These are phyloP conservation scores for Haemorhous mexicanus DNA, from an alignment of 2,113 vertebrate species.

Conservation along the genomic window DNA sequence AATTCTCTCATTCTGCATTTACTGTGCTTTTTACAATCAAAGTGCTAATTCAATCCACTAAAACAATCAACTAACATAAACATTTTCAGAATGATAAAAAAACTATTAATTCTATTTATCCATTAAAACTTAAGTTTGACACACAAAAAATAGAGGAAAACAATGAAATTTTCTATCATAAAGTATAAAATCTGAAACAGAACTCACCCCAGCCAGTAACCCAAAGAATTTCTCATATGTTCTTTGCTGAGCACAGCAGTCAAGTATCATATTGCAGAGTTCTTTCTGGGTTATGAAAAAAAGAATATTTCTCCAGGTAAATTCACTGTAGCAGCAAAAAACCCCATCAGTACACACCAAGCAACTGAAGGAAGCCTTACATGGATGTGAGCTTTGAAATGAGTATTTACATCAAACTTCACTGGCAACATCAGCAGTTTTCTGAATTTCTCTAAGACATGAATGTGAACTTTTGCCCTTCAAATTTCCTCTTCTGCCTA, in stretches of 20 bases:
- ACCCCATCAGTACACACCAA: fast-evolving
- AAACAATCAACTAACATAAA: background rate
- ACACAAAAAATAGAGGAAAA: background rate
- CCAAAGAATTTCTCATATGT: conserved; percentile 99
- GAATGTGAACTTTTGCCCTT: background rate
- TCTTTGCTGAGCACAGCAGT: conserved; percentile 98
- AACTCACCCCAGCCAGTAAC: conserved; percentile 93
- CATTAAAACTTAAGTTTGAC: background rate
- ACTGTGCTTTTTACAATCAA: background rate
- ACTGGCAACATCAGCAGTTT: background rate
- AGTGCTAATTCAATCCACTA: background rate
- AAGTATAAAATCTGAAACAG: background rate
- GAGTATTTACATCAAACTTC: background rate
- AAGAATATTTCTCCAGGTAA: conserved; percentile 16
- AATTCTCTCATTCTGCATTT: background rate
- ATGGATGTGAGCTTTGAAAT: background rate
- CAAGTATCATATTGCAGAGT: conserved; percentile 99
- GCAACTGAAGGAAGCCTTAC: background rate
- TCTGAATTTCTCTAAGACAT: background rate
- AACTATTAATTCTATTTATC: background rate
- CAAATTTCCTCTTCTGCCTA: background rate
- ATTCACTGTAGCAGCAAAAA: background rate
- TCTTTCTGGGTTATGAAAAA: conserved; percentile 84
- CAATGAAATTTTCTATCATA: background rate
- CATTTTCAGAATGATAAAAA: background rate